Conservation (phyloP, 2,888 invertebrate genomes). For the Cylindroiulus punctatus region DNA sequence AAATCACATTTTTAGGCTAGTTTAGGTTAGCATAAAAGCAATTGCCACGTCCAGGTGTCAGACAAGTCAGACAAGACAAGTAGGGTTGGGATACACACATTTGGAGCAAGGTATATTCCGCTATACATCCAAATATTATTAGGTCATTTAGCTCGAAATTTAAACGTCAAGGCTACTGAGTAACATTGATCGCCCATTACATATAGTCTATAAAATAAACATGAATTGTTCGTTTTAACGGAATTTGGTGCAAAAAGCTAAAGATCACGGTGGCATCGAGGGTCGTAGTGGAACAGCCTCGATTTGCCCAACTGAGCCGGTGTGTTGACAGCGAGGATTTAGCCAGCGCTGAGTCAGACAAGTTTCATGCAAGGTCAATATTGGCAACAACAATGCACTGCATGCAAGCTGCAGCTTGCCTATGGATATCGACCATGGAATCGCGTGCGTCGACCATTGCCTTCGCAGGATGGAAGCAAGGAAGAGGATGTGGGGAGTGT, state of each 20-base stretch:
- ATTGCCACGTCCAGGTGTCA: no score
- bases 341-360: slow-evolving; percentile 35
- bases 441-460: not conserved
- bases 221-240: not conserved
- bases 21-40: no score
- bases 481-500: not conserved
- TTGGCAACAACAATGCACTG: slow-evolving; percentile 31
- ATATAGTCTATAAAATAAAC: no score
- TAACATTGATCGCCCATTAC: no score
- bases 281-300: not conserved
- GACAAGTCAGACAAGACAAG: no score
- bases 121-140: no score
- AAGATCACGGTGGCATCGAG: not conserved
- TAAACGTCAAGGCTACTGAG: no score
- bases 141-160: no score
- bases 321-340: slow-evolving; percentile 25
- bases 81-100: no score
- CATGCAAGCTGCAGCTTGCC: slow-evolving; percentile 24
- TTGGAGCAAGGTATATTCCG: no score
- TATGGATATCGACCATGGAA: slow-evolving; percentile 43
- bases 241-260: not conserved
- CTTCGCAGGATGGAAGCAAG: not conserved
- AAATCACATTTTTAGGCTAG: no score
- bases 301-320: not conserved
- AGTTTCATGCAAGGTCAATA: slow-evolving; percentile 6